Evolutionary conservation across 2,888 invertebrate species (phyloP).

Genomic region (Pandemis corylana): DNA sequence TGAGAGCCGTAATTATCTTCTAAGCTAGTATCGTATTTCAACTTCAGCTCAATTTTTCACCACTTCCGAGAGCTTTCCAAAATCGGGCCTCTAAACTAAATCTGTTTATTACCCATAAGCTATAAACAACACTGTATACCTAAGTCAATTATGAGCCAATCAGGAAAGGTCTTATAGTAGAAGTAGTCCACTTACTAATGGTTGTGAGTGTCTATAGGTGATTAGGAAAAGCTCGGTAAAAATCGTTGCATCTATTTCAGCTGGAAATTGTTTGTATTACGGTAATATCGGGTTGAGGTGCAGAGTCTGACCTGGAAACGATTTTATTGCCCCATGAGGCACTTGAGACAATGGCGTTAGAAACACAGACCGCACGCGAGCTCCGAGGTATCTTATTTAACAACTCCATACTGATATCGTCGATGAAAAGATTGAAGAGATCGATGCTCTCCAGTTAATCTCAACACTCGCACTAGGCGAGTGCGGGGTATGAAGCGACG

Average conservation of each 20-base stretch:
- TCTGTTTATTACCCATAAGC: background rate
- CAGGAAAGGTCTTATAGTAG: background rate
- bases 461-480: too few relatives aligned
- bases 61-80: too few relatives aligned
- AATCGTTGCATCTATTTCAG: constrained; percentile 78
- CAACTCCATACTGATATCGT: too few relatives aligned
- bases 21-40: too few relatives aligned
- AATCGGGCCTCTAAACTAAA: too few relatives aligned
- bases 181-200: background rate
- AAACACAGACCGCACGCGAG: background rate
- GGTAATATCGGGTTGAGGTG: constrained; percentile 57
- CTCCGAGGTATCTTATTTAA: too few relatives aligned
- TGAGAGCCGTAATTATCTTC: too few relatives aligned
- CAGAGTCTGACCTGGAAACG: constrained; percentile 29
- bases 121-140: background rate
- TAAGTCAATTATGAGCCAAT: background rate
- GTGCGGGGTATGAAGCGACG: too few relatives aligned
- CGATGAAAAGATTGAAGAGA: too few relatives aligned
- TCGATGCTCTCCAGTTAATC: too few relatives aligned
- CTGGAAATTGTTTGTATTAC: constrained; percentile 77
- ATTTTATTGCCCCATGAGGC: constrained; percentile 22
- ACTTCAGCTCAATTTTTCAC: too few relatives aligned
- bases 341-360: background rate
- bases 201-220: background rate
- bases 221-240: constrained; percentile 21